These are phyloP conservation scores for Enteromius paludinosus DNA, from an alignment of 2,797 vertebrate species.

Conservation along the genomic window DNA sequence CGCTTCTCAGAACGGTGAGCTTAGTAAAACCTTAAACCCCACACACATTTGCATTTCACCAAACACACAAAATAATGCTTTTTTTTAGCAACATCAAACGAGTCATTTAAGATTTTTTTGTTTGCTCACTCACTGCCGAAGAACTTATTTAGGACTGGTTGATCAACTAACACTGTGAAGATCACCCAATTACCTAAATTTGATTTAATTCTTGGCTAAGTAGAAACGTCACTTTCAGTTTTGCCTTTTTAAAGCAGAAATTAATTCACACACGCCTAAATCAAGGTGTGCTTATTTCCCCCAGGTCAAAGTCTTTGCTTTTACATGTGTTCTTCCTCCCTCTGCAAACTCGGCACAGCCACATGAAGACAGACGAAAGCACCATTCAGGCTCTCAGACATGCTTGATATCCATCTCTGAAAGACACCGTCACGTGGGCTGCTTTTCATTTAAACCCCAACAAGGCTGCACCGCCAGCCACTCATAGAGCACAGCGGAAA, in stretches of 20 bases:
- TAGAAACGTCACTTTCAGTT: neutral
- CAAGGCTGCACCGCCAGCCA: slow-evolving; percentile 11
- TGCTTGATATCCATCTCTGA: slow-evolving; percentile 31
- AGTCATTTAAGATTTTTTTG: too few species aligned
- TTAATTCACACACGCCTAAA: neutral
- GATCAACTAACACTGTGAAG: neutral
- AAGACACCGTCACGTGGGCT: slow-evolving; percentile 11
- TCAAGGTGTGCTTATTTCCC: neutral
- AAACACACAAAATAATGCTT: too few species aligned
- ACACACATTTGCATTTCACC: too few species aligned
- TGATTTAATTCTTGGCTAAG: neutral
- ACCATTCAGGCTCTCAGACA: slow-evolving; percentile 45
- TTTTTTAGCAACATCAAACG: too few species aligned
- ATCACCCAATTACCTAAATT: too few species aligned
- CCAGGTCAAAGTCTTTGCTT: neutral
- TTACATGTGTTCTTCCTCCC: slow-evolving; percentile 3
- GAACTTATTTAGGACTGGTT: neutral
- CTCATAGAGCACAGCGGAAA: neutral
- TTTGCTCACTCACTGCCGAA: too few species aligned
- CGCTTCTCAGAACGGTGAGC: too few species aligned
- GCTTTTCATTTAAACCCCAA: slow-evolving; percentile 13
- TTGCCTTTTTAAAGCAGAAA: neutral
- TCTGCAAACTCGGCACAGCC: slow-evolving; percentile 8
- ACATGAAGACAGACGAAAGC: slow-evolving; percentile 40
- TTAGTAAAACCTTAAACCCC: too few species aligned